A percentile compares a stretch with the other conserved stretches of the same genome.
These are phyloP conservation scores for Lithophane ornitopus DNA, from an alignment of 2,888 invertebrate species.

Conservation along the genomic window DNA sequence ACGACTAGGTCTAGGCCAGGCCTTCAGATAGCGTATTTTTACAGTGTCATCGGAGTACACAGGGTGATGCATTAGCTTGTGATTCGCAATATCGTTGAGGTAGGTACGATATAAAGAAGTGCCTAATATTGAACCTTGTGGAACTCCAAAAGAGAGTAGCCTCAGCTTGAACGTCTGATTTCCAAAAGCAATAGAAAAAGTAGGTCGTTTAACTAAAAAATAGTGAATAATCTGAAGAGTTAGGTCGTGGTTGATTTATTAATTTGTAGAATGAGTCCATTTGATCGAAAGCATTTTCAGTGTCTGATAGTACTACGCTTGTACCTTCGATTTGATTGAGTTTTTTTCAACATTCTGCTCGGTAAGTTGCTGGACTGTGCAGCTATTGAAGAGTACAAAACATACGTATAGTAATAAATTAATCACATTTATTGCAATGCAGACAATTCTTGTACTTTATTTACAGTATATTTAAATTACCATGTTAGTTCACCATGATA, in stretches of 20 bases:
- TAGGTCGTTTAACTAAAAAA: background rate
- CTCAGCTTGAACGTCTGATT: background rate
- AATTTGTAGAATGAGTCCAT: background rate
- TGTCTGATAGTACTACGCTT: constrained; percentile 4
- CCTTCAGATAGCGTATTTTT: background rate
- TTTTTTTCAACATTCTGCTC: constrained; percentile 8
- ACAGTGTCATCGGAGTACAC: background rate
- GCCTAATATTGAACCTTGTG: constrained; percentile 14
- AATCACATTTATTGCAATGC: constrained; percentile 1
- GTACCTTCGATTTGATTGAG: background rate
- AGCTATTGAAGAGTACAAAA: background rate
- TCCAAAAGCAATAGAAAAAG: background rate
- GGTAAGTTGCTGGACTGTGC: constrained; percentile 18
- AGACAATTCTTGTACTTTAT: background rate
- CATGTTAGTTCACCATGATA: background rate
- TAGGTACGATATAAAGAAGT: background rate
- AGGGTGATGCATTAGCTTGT: background rate
- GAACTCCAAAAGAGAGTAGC: background rate
- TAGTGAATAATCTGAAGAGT: background rate
- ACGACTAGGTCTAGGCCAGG: background rate
- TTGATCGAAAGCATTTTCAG: constrained; percentile 18
- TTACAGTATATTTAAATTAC: background rate
- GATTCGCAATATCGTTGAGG: constrained; percentile 7
- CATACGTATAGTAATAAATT: background rate
- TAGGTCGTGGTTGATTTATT: background rate